Base-by-base conservation (phyloP, 2,797 vertebrate species). In the Channa striata region DNA sequence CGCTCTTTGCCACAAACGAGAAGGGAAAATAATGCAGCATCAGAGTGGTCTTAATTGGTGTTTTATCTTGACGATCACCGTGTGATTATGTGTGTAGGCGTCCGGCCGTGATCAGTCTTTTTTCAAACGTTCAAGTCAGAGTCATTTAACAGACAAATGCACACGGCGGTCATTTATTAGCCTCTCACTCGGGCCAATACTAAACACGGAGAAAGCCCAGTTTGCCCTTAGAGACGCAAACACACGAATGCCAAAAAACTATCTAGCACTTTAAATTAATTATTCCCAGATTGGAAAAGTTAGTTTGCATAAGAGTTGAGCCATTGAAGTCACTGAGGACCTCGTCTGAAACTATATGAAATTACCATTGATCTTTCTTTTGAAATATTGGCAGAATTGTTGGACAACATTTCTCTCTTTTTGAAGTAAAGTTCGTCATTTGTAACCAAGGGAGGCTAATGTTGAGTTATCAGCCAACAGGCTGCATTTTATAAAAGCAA, bases 11-110 rank as follows among this genome's bases (percentile, higher is more conserved):
- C 59, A 34, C 53, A 57, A 60, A 59, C 19, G 36, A 74, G 59
- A 69, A 39, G 52, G 72, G 49, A 81, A 85, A 77, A 71, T 75
- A 36, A 66, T 72, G 61, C 73, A n/a, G 59, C 68, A 81, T 84
- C 44, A 80, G 69, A 78, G 73, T 68, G 59, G n/a, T 62, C 78
- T 78, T 85, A 88, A 89, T 88, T 86, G 81, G 78, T 74, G 54
- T 68, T 63, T 77, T 86, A 90, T 90, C 86, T 80, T 25, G 65
- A 84, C 74, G 70, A 81, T 86, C 83, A 74, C 63, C 11, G 19
- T 54, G 61, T 21, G 70, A 85, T 81, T 66, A 21, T 12, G 16
- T 12, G n/a, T 39, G 70, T 25, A 66, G 54, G 64, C 60, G 61
- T 58, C 47, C 2, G 25, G 60, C 65, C 72, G 6, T 60, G 72